Base-by-base conservation (phyloP, 2,113 vertebrate species). In the Podarcis raffonei region DNA sequence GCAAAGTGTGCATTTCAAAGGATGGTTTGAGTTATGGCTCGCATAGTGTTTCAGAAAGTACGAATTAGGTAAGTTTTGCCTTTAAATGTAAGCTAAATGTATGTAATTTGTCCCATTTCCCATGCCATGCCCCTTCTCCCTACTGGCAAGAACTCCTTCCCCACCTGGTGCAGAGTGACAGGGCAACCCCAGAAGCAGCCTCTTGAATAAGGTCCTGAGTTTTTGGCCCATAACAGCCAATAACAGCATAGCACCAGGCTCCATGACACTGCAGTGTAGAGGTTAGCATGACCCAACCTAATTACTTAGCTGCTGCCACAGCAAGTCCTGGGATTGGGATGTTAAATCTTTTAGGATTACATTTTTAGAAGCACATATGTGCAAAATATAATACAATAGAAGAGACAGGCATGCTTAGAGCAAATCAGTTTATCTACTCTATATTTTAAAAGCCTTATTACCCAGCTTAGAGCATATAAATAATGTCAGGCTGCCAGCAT, bases 381-480 rank as follows among this genome's bases (percentile, higher is more conserved):
- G 71, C 80, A 76, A 66, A 88, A 83, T 35, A 76, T 74, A 76
- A 66, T 66, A 87, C 65, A 94, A 91, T 11, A 76, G 76, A 91
- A 76, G 72, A 91, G 80, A 32, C 75, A 94, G 75, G 27, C 39
- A 20, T 37, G 83, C 80, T 83, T 85, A 79, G 79, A 90, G 37
- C 30, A 87, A 39, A 81, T 92, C 88, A 22, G 11, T 80, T 93
- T 91, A 94, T 88, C 90, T 0, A 0, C 65, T 89, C 42, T 48
- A 22, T 88, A 92, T 93, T 92, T 90, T 91, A 84, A 85, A 93
- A 90, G 79, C 66, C 80, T 0, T 69, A 76, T 93, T 91, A 83
- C 59, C 85, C 62, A 71, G 16, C 80, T 86, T 74, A 90, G 53
- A 91, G 66, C 72, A 66, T 86, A 92, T 86, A 91, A 91, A 32